Conservation (phyloP, 2,888 invertebrate genomes). For the Mantis religiosa region DNA sequence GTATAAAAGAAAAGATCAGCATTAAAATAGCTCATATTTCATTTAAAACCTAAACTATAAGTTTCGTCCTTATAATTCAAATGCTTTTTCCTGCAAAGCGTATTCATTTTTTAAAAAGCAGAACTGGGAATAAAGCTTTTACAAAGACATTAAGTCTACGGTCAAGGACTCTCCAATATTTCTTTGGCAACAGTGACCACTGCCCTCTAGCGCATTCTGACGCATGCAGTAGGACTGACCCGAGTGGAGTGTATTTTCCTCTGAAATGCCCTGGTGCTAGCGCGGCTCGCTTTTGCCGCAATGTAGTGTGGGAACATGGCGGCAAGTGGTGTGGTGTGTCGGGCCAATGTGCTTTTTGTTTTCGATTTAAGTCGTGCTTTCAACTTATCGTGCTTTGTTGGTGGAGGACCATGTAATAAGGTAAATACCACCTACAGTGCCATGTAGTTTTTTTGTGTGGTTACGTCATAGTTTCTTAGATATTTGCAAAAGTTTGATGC, state of each 20-base stretch:
- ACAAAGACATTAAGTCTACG: too few relatives aligned
- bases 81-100: too few relatives aligned
- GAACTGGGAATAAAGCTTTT: neutral
- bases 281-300: neutral
- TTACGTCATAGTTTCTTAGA: neutral
- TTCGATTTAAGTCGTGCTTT: slow-evolving; percentile 32
- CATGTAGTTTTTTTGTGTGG: neutral
- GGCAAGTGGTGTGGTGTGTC: slow-evolving; percentile 31
- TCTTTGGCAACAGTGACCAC: neutral
- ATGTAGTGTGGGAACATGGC: slow-evolving; percentile 30
- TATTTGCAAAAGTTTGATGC: neutral
- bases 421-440: slow-evolving; percentile 9
- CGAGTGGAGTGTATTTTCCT: neutral
- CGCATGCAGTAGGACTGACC: neutral
- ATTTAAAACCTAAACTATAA: too few relatives aligned
- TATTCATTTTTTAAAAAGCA: neutral
- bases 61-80: too few relatives aligned
- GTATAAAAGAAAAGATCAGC: too few relatives aligned
- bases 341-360: slow-evolving; percentile 31
- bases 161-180: neutral
- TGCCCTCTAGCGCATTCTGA: neutral
- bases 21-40: too few relatives aligned
- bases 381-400: slow-evolving; percentile 29
- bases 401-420: slow-evolving; percentile 31
- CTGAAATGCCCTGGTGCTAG: neutral